Percentiles rank a stretch among this genome's conserved stretches.
These are phyloP conservation scores for Aleiodes leptofemur DNA, from an alignment of 2,888 invertebrate genomes.

Conservation along the genomic window DNA sequence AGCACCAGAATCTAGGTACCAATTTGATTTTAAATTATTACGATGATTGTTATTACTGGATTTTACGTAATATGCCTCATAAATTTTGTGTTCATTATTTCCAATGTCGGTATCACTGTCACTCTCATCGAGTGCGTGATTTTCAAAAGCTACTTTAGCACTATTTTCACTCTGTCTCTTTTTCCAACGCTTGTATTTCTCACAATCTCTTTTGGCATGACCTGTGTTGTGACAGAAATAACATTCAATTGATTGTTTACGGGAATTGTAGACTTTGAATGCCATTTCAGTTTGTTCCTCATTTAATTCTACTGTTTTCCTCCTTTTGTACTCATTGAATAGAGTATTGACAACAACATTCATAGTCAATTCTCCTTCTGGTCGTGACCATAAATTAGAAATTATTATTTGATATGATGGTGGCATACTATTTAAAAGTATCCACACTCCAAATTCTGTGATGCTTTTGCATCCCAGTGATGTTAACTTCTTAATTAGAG, in stretches of 20 bases:
- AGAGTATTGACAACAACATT: not conserved
- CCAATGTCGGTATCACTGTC: not conserved
- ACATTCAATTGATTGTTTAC: not conserved
- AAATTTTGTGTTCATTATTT: too few species aligned
- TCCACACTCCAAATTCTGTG: too few species aligned
- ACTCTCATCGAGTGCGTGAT: not conserved
- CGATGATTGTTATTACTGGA: slow-evolving; percentile 34
- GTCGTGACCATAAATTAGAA: too few species aligned
- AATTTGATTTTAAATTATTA: slow-evolving; percentile 40
- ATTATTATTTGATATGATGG: too few species aligned
- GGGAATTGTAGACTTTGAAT: not conserved
- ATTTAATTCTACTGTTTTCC: not conserved
- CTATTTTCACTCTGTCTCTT: not conserved
- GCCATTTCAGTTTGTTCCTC: not conserved
- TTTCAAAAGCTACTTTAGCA: too few species aligned
- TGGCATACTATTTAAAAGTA: too few species aligned
- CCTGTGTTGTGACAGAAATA: not conserved
- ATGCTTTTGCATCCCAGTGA: too few species aligned
- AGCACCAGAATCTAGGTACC: slow-evolving; percentile 40
- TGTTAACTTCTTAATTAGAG: not conserved
- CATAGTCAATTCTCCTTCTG: too few species aligned
- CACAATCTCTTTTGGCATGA: not conserved
- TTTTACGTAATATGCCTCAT: not conserved
- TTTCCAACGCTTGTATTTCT: slow-evolving; percentile 23
- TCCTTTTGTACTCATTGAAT: not conserved